Evolutionary conservation across 2,888 invertebrate genomes (phyloP).

Genomic region (Pyrrhosoma nymphula): DNA sequence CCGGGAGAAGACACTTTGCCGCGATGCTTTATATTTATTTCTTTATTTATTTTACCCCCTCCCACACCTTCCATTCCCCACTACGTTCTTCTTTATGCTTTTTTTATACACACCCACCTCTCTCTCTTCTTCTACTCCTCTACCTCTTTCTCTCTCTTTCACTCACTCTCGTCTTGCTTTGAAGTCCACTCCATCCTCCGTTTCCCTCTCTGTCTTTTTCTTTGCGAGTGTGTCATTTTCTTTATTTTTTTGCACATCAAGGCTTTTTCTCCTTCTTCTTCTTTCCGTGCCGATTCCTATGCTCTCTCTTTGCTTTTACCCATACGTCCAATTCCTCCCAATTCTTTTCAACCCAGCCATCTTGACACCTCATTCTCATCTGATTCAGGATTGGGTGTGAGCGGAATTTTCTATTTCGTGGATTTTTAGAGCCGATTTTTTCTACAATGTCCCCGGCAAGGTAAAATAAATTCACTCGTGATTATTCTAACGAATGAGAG

Average conservation of each 20-base stretch:
- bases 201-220: background rate
- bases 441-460: no score
- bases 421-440: no score
- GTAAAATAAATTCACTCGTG: no score
- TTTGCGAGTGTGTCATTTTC: background rate
- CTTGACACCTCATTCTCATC: no score
- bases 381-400: no score
- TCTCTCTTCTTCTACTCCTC: background rate
- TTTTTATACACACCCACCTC: background rate
- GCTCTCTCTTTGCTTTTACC: no score
- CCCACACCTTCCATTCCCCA: background rate
- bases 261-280: no score
- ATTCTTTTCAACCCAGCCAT: no score
- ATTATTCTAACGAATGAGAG: no score
- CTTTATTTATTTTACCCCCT: background rate
- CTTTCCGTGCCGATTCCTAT: no score
- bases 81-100: background rate
- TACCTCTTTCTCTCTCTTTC: background rate
- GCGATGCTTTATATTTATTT: constrained; percentile 41
- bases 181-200: background rate
- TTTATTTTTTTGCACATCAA: background rate
- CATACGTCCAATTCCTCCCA: no score
- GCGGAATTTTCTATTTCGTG: no score
- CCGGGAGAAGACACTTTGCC: constrained; percentile 62
- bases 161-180: background rate